Percentiles rank a stretch among this genome's conserved stretches.
Evolutionary conservation across 2,797 vertebrate genomes (phyloP).

Genomic region (Diplodus sargus): DNA sequence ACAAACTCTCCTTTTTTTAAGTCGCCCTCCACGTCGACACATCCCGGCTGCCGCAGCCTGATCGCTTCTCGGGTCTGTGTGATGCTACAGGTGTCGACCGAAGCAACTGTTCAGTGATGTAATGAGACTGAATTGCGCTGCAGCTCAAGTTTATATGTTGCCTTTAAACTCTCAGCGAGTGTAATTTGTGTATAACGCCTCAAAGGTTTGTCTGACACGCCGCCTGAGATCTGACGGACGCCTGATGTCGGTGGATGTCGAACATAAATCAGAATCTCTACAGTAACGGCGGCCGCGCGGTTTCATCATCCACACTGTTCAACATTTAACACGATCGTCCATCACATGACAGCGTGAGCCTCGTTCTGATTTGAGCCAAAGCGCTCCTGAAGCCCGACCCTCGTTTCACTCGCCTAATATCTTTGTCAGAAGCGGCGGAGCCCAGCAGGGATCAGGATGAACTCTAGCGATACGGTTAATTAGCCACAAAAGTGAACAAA

Average conservation of each 20-base stretch:
- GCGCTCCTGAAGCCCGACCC: slow-evolving; percentile 58
- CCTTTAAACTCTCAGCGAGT: background rate
- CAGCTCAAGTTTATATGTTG: background rate
- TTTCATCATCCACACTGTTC: slow-evolving; percentile 54
- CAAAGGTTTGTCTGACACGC: slow-evolving; percentile 4
- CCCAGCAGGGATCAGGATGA: slow-evolving; percentile 47
- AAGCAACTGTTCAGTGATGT: background rate
- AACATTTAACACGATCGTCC: slow-evolving; percentile 48
- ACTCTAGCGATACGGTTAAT: slow-evolving; percentile 57
- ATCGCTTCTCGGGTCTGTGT: background rate
- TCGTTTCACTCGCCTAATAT: slow-evolving; percentile 68
- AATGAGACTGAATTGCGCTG: background rate
- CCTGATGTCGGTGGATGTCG: slow-evolving; percentile 25
- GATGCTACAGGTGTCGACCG: background rate
- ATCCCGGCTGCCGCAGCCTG: no score
- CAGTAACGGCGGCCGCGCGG: slow-evolving; percentile 26
- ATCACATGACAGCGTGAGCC: slow-evolving; percentile 33
- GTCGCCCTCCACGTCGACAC: background rate
- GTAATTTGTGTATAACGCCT: background rate
- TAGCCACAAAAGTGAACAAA: slow-evolving; percentile 71
- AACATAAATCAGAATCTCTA: slow-evolving; percentile 42
- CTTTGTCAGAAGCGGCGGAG: slow-evolving; percentile 63
- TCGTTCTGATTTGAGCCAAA: slow-evolving; percentile 52
- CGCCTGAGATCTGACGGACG: slow-evolving; percentile 41
- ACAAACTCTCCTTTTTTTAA: background rate